Conservation (phyloP, 2,888 invertebrate genomes). For the Himalopsyche anomala region DNA sequence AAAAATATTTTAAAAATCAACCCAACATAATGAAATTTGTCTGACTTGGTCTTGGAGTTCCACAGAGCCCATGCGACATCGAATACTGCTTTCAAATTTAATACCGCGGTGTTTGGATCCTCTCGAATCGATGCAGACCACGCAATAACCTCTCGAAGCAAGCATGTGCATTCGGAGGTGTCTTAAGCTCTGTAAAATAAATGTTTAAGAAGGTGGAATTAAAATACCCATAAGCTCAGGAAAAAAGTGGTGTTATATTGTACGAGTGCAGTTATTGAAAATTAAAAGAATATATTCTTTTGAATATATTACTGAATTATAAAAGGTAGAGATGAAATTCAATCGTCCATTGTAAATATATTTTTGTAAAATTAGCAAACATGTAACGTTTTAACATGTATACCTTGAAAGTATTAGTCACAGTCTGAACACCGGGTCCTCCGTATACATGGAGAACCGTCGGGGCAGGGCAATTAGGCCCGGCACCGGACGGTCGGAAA, state of each 20-base stretch:
- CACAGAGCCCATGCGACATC: conserved; percentile 93
- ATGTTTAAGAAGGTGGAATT: neutral
- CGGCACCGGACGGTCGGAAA: conserved; percentile 83
- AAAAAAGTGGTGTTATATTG: neutral
- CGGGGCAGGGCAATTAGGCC: conserved; percentile 84
- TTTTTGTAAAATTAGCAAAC: neutral
- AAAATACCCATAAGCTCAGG: neutral
- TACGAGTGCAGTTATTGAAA: no score
- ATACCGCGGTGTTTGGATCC: conserved; percentile 96
- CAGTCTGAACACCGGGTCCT: conserved; percentile 98
- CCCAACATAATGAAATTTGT: neutral
- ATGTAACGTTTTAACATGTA: conserved; percentile 47
- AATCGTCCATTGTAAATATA: neutral
- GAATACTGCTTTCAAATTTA: conserved; percentile 93
- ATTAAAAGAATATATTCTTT: no score
- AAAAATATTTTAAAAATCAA: conserved; percentile 34
- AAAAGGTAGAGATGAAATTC: no score
- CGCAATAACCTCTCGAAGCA: conserved; percentile 96
- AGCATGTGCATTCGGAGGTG: conserved; percentile 96
- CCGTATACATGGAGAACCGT: conserved; percentile 98
- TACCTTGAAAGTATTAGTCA: conserved; percentile 96
- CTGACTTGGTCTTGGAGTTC: conserved; percentile 91
- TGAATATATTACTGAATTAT: no score
- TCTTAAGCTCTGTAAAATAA: conserved; percentile 84
- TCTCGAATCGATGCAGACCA: conserved; percentile 95